Base-by-base conservation (phyloP, 1,140 invertebrate genomes). In the Drosophila elegans region DNA sequence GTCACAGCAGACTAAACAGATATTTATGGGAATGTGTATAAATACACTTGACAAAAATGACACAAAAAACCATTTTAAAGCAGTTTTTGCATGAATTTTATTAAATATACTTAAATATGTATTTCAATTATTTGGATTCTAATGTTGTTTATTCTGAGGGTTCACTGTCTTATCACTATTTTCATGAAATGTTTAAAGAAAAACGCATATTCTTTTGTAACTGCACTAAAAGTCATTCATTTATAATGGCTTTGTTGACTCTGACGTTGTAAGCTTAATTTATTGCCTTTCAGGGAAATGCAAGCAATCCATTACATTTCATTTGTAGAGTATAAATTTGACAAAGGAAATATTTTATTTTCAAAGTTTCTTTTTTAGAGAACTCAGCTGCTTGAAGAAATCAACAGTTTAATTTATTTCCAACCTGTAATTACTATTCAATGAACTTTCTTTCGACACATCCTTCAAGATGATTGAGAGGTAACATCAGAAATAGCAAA, bases 381-480 rank as follows among this genome's bases (percentile, higher is more conserved):
- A 56, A 29, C 10, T 29, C 10, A 6, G 7, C 11, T 3, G 29
- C 21, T 12, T 21, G 9, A 44, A 38, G 3, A 10, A 44, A 16
- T 45, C 16, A 25, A 45, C 42, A 45, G 7, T 11, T 16, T 25
- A 45, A 13, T 48, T 12, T 32, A 27, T 25, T 46, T 46, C 44
- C 44, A 11, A 25, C 16, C 10, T 12, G 10, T 4, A 5, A 10
- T 7, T 38, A 10, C 2, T 9, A 29, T 68, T 66, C 34, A 44
- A 69, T 42, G 42, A 53, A 49, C 36, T 52, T 51, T 41, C 7
- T n/a, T 39, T 12, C 36, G 16, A 29, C 21, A 64, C 46, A 46
- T 53, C 16, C 39, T 42, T 52, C 45, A 59, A 48, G 6, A 48
- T 48, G 57, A 63, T 62, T 48, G 57, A 53, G n/a, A 66, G 12